phyloP scores from a whole-genome alignment of 2,797 vertebrate species.

The Trachurus trachurus region DNA sequence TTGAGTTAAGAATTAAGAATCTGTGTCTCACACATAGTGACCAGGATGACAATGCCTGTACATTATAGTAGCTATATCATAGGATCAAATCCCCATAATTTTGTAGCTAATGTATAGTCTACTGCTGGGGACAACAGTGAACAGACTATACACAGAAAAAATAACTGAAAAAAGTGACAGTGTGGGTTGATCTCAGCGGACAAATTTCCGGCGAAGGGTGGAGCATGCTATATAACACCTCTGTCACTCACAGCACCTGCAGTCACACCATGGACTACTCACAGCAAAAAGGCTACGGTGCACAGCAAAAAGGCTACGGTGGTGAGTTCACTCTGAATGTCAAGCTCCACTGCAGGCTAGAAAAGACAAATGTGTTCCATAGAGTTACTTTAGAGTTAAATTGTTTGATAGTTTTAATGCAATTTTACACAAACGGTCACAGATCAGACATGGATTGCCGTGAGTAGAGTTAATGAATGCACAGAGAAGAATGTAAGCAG shows the following conservation, averaged over 20 bases:
- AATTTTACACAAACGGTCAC: not conserved
- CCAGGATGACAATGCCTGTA: too few species aligned
- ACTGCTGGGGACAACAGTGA: too few species aligned
- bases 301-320: slow-evolving; percentile 5
- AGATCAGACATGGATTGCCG: not conserved
- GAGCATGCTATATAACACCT: slow-evolving; percentile 50
- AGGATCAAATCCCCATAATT: too few species aligned
- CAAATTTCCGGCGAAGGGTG: slow-evolving; percentile 10
- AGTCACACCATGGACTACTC: slow-evolving; percentile 52
- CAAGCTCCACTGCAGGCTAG: not conserved
- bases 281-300: slow-evolving; percentile 16
- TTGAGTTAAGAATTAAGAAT: too few species aligned
- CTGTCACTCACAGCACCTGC: not conserved
- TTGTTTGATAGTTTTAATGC: not conserved
- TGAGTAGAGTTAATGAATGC: not conserved
- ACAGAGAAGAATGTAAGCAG: not conserved
- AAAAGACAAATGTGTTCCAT: too few species aligned
- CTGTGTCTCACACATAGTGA: too few species aligned
- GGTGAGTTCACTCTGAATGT: slow-evolving; percentile 52
- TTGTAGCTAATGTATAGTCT: too few species aligned
- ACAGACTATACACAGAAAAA: too few species aligned
- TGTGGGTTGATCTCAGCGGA: not conserved
- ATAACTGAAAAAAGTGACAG: not conserved
- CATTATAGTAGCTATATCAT: too few species aligned
- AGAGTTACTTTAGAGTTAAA: not conserved